Base-by-base conservation (phyloP, 2,113 vertebrate species). In the Lagenorhynchus albirostris region DNA sequence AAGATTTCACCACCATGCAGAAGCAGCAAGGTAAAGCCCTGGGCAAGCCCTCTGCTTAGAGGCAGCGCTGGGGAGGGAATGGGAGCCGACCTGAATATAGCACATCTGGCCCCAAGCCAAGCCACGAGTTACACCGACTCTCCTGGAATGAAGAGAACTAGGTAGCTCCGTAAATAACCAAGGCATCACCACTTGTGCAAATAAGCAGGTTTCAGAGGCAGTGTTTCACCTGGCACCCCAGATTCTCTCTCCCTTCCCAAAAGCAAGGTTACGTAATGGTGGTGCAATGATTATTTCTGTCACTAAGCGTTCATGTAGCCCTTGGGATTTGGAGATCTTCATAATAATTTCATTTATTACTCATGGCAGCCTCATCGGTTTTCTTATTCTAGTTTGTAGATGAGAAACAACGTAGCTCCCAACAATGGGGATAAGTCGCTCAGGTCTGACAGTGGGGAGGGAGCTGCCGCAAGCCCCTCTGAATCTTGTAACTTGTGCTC, bases 1-100 rank as follows among this genome's bases (percentile, higher is more conserved):
- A 99, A 95, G 99, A 99, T 98, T 99, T 99, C 99, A 99, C 99
- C 88, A 99, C 99, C 97, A 99, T 99, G 99, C 99, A 99, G 97
- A 99, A 99, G 93, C 99, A 99, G 97, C 99, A 99, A 99, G 99
- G 99, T 99, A 97, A 98, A 98, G 1, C 0, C 71, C n/a, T 11
- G 70, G 33, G 47, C 62, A n/a, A 77, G n/a, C 65, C 73, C 36
- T 38, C 63, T 87, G 47, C 68, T 63, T 63, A 58, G 67, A 15
- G 62, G 5, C 1, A 50, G 23, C 50, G 25, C 1, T 0, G 8
- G 1, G 17, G 33, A 80, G 33, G 53, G 68, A 29, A 47, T 14
- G 62, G 25, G 77, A 31, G 79, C 20, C 50, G 62, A 0, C 0
- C 1, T 0, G 20, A 91, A 90, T 82, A 33, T 17, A 50, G 8